Percentiles rank a stretch among this genome's conserved stretches.
Evolutionary conservation across 2,888 invertebrate genomes (phyloP).

Genomic region (Synergus japonicus): DNA sequence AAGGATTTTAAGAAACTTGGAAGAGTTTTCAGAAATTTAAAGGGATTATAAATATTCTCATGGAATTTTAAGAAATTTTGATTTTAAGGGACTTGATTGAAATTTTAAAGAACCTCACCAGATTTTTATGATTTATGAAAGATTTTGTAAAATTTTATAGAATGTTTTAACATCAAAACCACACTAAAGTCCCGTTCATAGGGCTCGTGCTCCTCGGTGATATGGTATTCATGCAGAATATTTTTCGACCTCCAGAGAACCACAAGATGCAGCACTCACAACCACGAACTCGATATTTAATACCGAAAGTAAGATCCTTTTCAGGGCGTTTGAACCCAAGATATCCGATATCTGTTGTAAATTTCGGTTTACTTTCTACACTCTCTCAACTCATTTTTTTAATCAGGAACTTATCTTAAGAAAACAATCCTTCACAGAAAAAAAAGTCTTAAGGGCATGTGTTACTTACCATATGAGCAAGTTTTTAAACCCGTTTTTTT

Average conservation of each 20-base stretch:
- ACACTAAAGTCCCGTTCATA: slow-evolving; percentile 37
- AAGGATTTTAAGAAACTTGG: too few relatives aligned
- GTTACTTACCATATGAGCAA: too few relatives aligned
- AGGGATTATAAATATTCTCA: too few relatives aligned
- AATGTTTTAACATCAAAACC: slow-evolving; percentile 42
- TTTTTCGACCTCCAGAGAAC: slow-evolving; percentile 48
- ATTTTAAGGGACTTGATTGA: too few relatives aligned
- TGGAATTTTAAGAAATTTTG: too few relatives aligned
- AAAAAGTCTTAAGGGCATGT: too few relatives aligned
- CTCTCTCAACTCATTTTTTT: background rate
- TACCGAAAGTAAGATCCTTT: slow-evolving; percentile 13
- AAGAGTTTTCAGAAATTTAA: too few relatives aligned
- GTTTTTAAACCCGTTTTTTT: too few relatives aligned
- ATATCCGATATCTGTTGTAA: slow-evolving; percentile 11
- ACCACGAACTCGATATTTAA: slow-evolving; percentile 38
- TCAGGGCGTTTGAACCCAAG: slow-evolving; percentile 5
- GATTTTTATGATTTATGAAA: too few relatives aligned
- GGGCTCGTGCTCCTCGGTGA: slow-evolving; percentile 45
- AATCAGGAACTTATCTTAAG: background rate
- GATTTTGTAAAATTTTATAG: too few relatives aligned
- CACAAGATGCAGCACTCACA: slow-evolving; percentile 13
- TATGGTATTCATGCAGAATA: slow-evolving; percentile 37
- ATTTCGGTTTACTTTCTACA: slow-evolving; percentile 10
- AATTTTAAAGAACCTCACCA: too few relatives aligned
- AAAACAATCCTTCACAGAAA: too few relatives aligned